phyloP scores from a whole-genome alignment of 1,140 invertebrate genomes.

The Cydia fagiglandana region DNA sequence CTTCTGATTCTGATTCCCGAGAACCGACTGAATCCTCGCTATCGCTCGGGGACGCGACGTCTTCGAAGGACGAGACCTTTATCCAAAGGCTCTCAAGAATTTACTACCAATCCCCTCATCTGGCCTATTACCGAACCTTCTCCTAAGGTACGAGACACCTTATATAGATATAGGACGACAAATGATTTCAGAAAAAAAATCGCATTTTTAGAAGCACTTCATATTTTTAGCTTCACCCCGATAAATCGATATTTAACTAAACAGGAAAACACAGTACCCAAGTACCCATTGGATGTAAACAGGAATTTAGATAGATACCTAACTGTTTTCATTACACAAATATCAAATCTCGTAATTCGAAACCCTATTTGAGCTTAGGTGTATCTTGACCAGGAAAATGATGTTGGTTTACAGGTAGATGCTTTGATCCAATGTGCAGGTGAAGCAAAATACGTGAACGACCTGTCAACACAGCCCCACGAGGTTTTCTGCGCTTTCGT shows the following conservation, averaged over 20 bases:
- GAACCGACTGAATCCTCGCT: slow-evolving; percentile 42
- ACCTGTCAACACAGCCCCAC: slow-evolving; percentile 77
- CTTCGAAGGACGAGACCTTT: slow-evolving; percentile 78
- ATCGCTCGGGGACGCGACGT: slow-evolving; percentile 58
- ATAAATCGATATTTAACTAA: no score
- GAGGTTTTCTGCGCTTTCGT: slow-evolving; percentile 85
- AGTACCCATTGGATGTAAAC: no score
- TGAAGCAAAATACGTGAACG: slow-evolving; percentile 83
- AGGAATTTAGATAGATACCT: no score
- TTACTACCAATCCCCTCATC: slow-evolving; percentile 81
- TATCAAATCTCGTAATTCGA: no score
- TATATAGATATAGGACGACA: background rate
- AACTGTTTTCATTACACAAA: no score
- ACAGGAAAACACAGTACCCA: no score
- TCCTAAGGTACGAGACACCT: slow-evolving; percentile 68
- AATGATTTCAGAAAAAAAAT: no score
- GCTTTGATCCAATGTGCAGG: slow-evolving; percentile 82
- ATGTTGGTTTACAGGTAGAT: slow-evolving; percentile 58
- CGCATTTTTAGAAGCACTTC: no score
- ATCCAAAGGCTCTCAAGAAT: slow-evolving; percentile 83
- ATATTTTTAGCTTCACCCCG: no score
- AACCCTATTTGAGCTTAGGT: no score
- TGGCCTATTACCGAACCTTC: slow-evolving; percentile 85
- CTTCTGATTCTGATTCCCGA: slow-evolving; percentile 48
- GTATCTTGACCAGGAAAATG: background rate